A percentile compares a stretch with the other conserved stretches of the same genome.
phyloP scores from a whole-genome alignment of 92 coral and sea anemone species.

The Chrysogorgia sp. region DNA sequence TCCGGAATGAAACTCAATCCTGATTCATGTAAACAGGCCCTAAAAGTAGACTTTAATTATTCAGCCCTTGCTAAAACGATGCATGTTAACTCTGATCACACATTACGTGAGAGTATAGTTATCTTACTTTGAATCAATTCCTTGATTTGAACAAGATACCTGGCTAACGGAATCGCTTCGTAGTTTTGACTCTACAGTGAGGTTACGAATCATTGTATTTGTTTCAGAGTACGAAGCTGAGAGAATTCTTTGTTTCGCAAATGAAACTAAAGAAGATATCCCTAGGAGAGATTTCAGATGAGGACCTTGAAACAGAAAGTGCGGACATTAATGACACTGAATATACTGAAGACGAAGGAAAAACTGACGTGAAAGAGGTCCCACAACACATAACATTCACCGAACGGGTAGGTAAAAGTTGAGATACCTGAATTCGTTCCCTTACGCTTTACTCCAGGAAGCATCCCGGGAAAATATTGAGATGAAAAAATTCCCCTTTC shows the following conservation, averaged over 20 bases:
- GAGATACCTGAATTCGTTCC: background rate
- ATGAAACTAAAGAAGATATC: conserved; percentile 79
- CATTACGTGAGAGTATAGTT: too few species aligned
- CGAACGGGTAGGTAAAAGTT: conserved; percentile 66
- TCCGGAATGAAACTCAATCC: too few species aligned
- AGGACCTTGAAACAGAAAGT: conserved; percentile 40
- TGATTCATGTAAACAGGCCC: too few species aligned
- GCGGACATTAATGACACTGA: conserved; percentile 31
- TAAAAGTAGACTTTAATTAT: too few species aligned
- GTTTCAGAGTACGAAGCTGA: conserved; percentile 1
- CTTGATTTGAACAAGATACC: too few species aligned
- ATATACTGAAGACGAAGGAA: conserved; percentile 62
- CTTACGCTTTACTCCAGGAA: background rate
- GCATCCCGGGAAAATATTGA: too few species aligned
- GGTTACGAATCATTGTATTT: background rate
- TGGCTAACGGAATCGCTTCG: too few species aligned
- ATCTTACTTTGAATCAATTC: too few species aligned
- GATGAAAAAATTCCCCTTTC: too few species aligned
- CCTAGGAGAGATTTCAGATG: conserved; percentile 58
- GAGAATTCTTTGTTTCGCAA: conserved; percentile 65
- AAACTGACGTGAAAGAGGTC: conserved; percentile 70
- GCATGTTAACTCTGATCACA: too few species aligned
- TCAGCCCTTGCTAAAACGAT: too few species aligned
- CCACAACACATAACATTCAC: conserved; percentile 80
- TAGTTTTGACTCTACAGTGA: background rate